Percentiles rank a stretch among this genome's conserved stretches.
These are phyloP conservation scores for Drosophila nasuta DNA, from an alignment of 1,140 invertebrate species.

Conservation along the genomic window DNA sequence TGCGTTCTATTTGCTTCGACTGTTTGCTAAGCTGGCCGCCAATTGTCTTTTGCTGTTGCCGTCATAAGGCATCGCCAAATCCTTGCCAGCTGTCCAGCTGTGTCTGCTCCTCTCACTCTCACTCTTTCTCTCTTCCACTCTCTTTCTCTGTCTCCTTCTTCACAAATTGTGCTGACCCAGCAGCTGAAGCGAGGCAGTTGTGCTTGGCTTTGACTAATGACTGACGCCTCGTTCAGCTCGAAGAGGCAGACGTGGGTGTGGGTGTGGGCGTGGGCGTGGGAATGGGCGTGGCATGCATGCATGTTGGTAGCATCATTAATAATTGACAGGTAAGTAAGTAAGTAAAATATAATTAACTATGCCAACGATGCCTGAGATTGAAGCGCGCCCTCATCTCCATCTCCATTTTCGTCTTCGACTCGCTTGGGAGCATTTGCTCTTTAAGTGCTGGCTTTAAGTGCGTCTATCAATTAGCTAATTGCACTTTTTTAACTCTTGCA, in stretches of 20 bases:
- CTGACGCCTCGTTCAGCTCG: constrained; percentile 23
- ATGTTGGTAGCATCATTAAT: constrained; percentile 60
- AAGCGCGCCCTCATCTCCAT: neutral
- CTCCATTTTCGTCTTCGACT: neutral
- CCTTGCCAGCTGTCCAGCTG: neutral
- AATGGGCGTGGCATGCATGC: constrained; percentile 29
- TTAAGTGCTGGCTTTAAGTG: constrained; percentile 13
- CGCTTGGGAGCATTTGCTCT: neutral
- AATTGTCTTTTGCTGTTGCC: constrained; percentile 39
- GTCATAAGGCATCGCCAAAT: constrained; percentile 27
- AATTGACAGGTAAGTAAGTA: constrained; percentile 62
- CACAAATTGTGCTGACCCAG: constrained; percentile 53
- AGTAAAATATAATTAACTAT: constrained; percentile 60
- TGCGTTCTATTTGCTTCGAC: constrained; percentile 53
- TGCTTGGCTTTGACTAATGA: constrained; percentile 68
- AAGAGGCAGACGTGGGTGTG: constrained; percentile 6
- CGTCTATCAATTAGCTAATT: constrained; percentile 54
- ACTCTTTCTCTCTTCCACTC: neutral
- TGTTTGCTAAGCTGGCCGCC: constrained; percentile 61
- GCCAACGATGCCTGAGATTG: constrained; percentile 38
- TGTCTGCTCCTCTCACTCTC: neutral
- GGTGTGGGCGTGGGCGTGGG: constrained; percentile 6
- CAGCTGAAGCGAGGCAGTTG: constrained; percentile 25
- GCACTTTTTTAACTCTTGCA: constrained; percentile 52
- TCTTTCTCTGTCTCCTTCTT: neutral